These are phyloP conservation scores for Eucidaris tribuloides DNA, from an alignment of 35 echinoderm and acorn worm genomes.

Conservation along the genomic window DNA sequence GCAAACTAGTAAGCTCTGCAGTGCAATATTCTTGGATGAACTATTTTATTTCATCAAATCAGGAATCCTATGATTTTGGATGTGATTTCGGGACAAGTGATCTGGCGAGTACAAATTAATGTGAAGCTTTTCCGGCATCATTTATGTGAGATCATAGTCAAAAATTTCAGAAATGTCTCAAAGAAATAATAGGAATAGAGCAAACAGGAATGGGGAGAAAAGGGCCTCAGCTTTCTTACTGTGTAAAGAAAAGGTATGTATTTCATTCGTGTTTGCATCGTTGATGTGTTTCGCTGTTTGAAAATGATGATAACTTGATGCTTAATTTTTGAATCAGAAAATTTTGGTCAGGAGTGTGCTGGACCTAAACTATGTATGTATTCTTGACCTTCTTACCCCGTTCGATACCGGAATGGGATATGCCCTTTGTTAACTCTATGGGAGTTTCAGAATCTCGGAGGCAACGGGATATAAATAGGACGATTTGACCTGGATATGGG, in stretches of 20 bases:
- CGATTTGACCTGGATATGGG: too few species aligned
- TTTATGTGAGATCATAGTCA: background rate
- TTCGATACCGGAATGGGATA: background rate
- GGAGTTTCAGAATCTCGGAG: too few species aligned
- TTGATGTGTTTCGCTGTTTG: background rate
- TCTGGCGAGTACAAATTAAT: background rate
- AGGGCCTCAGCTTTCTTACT: slow-evolving; percentile 9
- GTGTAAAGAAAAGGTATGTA: slow-evolving; percentile 13
- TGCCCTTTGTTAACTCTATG: background rate
- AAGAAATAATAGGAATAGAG: background rate
- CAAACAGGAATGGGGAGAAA: background rate
- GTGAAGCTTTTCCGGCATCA: background rate
- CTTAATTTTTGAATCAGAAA: background rate
- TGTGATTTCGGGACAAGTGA: background rate
- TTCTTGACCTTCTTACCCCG: background rate
- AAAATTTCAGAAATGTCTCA: background rate
- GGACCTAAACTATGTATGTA: background rate
- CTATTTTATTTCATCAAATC: background rate
- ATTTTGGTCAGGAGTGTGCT: background rate
- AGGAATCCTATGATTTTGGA: background rate
- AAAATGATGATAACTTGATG: background rate
- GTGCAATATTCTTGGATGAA: background rate
- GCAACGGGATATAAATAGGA: too few species aligned
- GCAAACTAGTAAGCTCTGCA: background rate
- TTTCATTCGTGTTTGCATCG: background rate